Evolutionary conservation across 2,113 vertebrate genomes (phyloP).

Genomic region (Crypturellus undulatus): DNA sequence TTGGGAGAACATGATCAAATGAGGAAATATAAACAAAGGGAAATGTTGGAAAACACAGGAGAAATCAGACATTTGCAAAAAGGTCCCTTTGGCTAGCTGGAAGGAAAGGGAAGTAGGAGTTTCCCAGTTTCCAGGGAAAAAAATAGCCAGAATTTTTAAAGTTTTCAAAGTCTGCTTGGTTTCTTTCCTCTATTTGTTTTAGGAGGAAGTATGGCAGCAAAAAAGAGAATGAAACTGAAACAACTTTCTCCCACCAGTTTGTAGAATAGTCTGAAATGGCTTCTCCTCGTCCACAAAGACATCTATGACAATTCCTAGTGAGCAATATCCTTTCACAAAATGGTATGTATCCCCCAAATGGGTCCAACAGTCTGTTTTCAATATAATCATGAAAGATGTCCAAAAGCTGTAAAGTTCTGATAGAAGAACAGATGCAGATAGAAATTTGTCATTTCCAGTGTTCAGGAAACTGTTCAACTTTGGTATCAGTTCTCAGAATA

Average conservation of each 20-base stretch:
- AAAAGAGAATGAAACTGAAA: background rate
- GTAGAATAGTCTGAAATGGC: background rate
- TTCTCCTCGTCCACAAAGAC: background rate
- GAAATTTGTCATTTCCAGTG: background rate
- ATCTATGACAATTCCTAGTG: background rate
- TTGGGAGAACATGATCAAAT: background rate
- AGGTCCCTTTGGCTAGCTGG: background rate
- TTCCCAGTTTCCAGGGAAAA: background rate
- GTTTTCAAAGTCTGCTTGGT: background rate
- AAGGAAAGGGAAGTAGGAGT: constrained; percentile 33
- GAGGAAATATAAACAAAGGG: constrained; percentile 24
- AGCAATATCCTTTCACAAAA: background rate
- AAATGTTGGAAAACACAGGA: background rate
- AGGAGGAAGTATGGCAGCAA: background rate
- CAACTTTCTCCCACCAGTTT: background rate
- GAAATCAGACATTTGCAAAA: background rate
- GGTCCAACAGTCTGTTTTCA: background rate
- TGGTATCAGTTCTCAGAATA: background rate
- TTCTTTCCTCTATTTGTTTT: background rate
- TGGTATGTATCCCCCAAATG: background rate
- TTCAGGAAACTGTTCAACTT: background rate
- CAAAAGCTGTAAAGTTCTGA: background rate
- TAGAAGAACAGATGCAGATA: background rate
- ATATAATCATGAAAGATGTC: background rate
- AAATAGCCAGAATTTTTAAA: background rate